Evolutionary conservation across 1,140 invertebrate genomes (phyloP), one percentile per base, ranked within the genome.

Genomic region (Nasonia vitripennis): DNA sequence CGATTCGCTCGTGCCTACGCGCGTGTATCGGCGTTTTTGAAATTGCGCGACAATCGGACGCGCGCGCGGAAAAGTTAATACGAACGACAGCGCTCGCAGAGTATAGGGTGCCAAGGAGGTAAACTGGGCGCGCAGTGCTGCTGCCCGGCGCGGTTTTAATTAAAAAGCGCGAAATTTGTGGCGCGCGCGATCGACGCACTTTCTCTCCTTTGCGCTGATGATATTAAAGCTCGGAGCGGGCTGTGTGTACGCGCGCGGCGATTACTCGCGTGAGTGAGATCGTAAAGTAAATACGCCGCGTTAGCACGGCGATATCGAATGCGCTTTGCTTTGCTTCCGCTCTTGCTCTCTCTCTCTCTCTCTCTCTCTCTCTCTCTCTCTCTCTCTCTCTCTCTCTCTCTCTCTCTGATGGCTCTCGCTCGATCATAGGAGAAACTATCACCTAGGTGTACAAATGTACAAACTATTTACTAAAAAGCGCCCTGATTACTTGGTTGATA

Each of bases 81-180:
- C 6, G 4, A 71, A 14, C 12, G 14, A 34, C 67, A 68, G 67
- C 67, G 34, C 45, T 9, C 10, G 12, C 48, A 11, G 12, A 20
- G 17, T 14, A 41, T 41, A 45, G 6, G 7, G 0, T 7, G 55
- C 55, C 55, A 62, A 62, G 55, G 20, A 62, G 20, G 17, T 62
- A 62, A 62, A 62, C 55, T 20, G 55, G 48, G 17, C 48, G n/a
- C 48, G 17, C 55, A 62, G 17, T 27, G 27, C 27, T 62, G 20
- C n/a, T n/a, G 27, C 27, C 10, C 41, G 62, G 68, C 82, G 87
- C 75, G 87, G 82, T 62, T 90, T 90, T 90, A 90, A 90, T 90
- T 90, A 89, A 90, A 90, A 89, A 88, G 45, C 78, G 70, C 84
- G 45, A 81, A 86, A 87, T 87, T 85, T 86, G 34, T 71, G 51